These are phyloP conservation scores for Anguilla rostrata DNA, from an alignment of 2,113 vertebrate genomes.

Conservation along the genomic window DNA sequence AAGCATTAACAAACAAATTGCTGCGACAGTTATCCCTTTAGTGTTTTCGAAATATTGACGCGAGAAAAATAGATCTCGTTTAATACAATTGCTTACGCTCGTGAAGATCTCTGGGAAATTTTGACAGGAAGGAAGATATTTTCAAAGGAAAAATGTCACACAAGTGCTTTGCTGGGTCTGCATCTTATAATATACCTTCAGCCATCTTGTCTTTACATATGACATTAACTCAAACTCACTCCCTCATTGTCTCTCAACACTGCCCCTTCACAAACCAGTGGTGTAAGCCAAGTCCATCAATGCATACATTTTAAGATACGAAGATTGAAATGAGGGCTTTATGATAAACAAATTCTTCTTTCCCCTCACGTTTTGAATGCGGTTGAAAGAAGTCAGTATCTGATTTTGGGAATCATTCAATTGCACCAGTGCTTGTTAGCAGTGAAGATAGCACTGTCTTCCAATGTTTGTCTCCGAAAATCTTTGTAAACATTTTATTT, in stretches of 20 bases:
- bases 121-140: conserved; percentile 22
- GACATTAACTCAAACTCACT: not conserved
- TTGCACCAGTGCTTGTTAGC: not conserved
- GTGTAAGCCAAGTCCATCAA: not conserved
- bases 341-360: not conserved
- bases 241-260: conserved; percentile 2
- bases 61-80: conserved; percentile 33
- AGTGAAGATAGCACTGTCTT: not conserved
- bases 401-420: not conserved
- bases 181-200: conserved; percentile 20
- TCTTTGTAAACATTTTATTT: not conserved
- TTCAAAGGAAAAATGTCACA: not conserved
- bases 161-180: conserved; percentile 12
- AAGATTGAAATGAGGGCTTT: not conserved
- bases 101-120: conserved; percentile 6
- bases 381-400: not conserved
- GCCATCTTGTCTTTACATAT: conserved; percentile 7
- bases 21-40: conserved; percentile 34
- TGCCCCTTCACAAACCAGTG: not conserved
- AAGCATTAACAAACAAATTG: conserved; percentile 37
- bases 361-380: not conserved
- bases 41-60: conserved; percentile 41
- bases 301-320: not conserved
- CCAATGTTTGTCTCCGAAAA: not conserved
- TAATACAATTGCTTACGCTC: conserved; percentile 26